Conservation (phyloP, 2,888 invertebrate species). For the Trichopoda pennipes region DNA sequence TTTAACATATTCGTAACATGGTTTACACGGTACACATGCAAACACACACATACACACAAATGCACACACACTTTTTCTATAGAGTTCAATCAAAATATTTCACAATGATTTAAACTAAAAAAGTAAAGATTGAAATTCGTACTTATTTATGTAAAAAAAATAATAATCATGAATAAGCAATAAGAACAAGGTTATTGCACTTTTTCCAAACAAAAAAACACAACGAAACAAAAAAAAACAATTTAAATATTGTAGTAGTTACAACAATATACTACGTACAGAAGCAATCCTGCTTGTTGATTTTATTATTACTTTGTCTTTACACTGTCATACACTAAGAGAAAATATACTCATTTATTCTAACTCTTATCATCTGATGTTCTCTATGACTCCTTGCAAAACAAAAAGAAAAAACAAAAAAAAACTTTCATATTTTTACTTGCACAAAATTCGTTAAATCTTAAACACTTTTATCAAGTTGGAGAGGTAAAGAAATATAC, state of each 20-base stretch:
- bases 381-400: not conserved
- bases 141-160: not conserved
- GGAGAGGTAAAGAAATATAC: not conserved
- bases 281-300: not conserved
- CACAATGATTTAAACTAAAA: not conserved
- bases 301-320: slow-evolving; percentile 11
- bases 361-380: slow-evolving; percentile 34
- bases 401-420: not conserved
- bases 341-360: slow-evolving; percentile 6
- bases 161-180: slow-evolving; percentile 50
- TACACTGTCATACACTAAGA: slow-evolving; percentile 21
- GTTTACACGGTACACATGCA: too few species aligned
- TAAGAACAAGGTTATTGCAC: slow-evolving; percentile 63
- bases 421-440: not conserved
- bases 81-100: too few species aligned
- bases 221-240: slow-evolving; percentile 15
- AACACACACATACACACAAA: too few species aligned
- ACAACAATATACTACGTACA: not conserved
- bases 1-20: too few species aligned
- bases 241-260: slow-evolving; percentile 36
- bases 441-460: slow-evolving; percentile 27
- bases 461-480: slow-evolving; percentile 32
- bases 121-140: not conserved
- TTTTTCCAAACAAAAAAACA: slow-evolving; percentile 29
- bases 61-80: too few species aligned